Evolutionary conservation across 1,140 invertebrate genomes (phyloP).

Genomic region (Monomorium pharaonis): DNA sequence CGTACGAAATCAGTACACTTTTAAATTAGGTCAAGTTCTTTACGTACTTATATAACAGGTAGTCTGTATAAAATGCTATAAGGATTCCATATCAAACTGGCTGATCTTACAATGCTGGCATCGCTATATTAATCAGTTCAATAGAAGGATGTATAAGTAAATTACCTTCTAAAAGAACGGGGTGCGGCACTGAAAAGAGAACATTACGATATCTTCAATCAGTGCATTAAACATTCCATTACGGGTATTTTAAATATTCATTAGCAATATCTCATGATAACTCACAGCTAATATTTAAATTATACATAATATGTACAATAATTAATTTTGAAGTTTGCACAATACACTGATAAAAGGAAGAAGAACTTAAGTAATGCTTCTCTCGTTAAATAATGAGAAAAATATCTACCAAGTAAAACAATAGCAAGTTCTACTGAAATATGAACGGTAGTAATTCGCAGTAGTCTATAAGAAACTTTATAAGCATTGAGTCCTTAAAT

Average conservation of each 20-base stretch:
- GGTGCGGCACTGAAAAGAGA: background rate
- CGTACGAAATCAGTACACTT: slow-evolving; percentile 42
- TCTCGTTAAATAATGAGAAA: slow-evolving; percentile 21
- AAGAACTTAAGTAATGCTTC: background rate
- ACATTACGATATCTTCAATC: background rate
- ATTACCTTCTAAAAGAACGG: background rate
- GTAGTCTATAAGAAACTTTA: slow-evolving; percentile 8
- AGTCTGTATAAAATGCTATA: slow-evolving; percentile 71
- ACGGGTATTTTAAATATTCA: background rate
- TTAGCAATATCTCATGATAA: background rate
- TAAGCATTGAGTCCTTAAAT: background rate
- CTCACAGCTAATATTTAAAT: background rate
- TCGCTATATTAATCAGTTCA: slow-evolving; percentile 49
- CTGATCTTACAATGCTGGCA: slow-evolving; percentile 64
- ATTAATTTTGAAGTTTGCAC: background rate
- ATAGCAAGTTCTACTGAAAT: background rate
- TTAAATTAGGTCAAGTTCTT: slow-evolving; percentile 71
- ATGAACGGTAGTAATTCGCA: background rate
- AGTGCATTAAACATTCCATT: background rate
- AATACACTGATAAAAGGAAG: background rate
- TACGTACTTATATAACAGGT: slow-evolving; percentile 65
- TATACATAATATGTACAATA: background rate
- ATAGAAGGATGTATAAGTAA: background rate
- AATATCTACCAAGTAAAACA: background rate
- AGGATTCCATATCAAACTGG: slow-evolving; percentile 71